Base-by-base conservation (phyloP, 2,888 invertebrate genomes). In the Nomada flava region DNA sequence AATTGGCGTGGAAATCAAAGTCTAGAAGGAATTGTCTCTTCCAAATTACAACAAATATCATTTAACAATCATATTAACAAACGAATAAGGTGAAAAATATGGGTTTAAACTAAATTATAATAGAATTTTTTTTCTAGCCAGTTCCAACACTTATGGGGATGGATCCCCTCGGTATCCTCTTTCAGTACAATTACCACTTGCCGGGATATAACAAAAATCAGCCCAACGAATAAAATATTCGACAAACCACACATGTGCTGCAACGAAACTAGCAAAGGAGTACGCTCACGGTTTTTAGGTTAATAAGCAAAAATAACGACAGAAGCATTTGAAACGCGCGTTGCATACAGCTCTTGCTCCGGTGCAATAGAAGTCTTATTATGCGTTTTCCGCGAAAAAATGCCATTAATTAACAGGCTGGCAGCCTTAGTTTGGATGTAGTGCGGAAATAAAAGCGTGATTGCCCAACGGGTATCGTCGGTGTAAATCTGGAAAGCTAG, bases 341-440 rank as follows among this genome's bases (percentile, higher is more conserved):
- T 42, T 47, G n/a, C 47, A 15, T 7, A 60, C 7, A 4, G 18
- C 57, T 20, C 55, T 44, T 23, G 26, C 13, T 1, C 23, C 63
- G 20, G 2, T 2, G 26, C n/a, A 36, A 1, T 10, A 15, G 47
- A 36, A 20, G 36, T 36, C 47, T 76, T 64, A 76, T 76, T 77
- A 47, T 20, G 2, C 3, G 57, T 50, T 36, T 20, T 18, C 36
- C 44, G 29, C 57, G n/a, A 0, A 26, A 57, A 63, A 76, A 64
- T 76, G 36, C 55, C 77, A 59, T 76, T 76, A 77, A 77, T 76
- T 76, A 76, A 47, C 77, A 13, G 13, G 55, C 23, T 7, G 29
- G 2, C 47, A 63, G 53, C 18, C 50, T 20, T 18, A 10, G 53
- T 63, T 63, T 36, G 50, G 36, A 47, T 47, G 20, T 26, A 11